phyloP scores from a whole-genome alignment of 2,888 invertebrate genomes.

The Nycteola revayana region DNA sequence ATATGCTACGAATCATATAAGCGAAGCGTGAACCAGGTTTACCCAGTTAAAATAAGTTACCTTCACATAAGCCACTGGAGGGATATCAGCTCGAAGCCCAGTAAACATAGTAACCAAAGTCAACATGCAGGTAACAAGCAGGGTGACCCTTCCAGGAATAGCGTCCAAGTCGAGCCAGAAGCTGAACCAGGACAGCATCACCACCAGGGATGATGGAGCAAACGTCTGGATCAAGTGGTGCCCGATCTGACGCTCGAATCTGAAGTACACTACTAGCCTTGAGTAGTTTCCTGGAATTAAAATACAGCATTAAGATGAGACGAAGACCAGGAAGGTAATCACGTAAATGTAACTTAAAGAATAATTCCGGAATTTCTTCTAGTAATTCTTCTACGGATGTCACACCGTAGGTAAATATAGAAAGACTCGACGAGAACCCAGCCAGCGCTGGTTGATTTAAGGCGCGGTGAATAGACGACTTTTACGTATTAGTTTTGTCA shows the following conservation, averaged over 20 bases:
- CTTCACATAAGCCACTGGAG: slow-evolving; percentile 93
- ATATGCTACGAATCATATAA: too few relatives aligned
- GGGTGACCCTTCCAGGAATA: slow-evolving; percentile 90
- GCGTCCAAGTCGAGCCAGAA: slow-evolving; percentile 93
- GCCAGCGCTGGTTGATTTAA: too few relatives aligned
- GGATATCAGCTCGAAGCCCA: slow-evolving; percentile 90
- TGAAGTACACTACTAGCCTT: slow-evolving; percentile 88
- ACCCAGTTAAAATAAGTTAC: slow-evolving; percentile 77
- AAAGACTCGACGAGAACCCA: too few relatives aligned
- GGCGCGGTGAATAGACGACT: too few relatives aligned
- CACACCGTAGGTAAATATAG: too few relatives aligned
- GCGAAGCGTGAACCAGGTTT: too few relatives aligned
- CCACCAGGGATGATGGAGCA: slow-evolving; percentile 91
- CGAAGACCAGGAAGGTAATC: too few relatives aligned
- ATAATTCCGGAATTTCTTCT: too few relatives aligned
- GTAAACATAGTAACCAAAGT: slow-evolving; percentile 94
- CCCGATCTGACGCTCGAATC: slow-evolving; percentile 91
- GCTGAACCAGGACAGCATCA: slow-evolving; percentile 93
- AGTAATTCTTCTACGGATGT: too few relatives aligned
- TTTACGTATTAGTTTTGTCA: too few relatives aligned
- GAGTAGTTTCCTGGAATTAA: slow-evolving; percentile 88
- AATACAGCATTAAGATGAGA: too few relatives aligned
- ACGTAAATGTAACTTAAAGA: too few relatives aligned
- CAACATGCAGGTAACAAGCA: slow-evolving; percentile 92
- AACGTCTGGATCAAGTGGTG: slow-evolving; percentile 93